A percentile compares a stretch with the other conserved stretches of the same genome.
Conservation (phyloP, 2,797 vertebrate species). For the Ctenopoma multispine region DNA sequence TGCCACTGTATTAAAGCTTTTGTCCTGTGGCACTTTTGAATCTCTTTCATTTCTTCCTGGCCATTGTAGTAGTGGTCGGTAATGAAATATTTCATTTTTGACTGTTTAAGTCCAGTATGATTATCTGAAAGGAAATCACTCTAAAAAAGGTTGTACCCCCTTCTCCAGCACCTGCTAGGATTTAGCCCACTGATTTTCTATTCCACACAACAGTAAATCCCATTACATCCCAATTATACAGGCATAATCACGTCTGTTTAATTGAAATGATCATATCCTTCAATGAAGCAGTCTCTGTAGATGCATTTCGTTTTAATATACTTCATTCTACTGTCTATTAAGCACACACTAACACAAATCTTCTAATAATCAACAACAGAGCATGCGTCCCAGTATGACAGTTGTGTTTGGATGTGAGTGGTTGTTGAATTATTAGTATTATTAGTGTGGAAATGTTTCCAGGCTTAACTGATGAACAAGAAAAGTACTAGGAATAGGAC, state of each 20-base stretch:
- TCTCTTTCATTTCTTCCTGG: neutral
- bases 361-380: slow-evolving; percentile 54
- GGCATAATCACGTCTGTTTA: slow-evolving; percentile 69
- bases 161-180: slow-evolving; percentile 52
- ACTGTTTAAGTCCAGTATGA: neutral
- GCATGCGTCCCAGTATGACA: slow-evolving; percentile 15
- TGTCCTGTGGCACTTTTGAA: neutral
- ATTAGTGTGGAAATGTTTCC: neutral
- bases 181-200: slow-evolving; percentile 60
- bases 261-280: slow-evolving; percentile 74
- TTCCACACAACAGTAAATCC: slow-evolving; percentile 67
- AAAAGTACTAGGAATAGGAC: slow-evolving; percentile 22
- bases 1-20: neutral
- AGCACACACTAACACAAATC: slow-evolving; percentile 33
- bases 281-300: slow-evolving; percentile 65
- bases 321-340: slow-evolving; percentile 62
- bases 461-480: slow-evolving; percentile 13
- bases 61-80: neutral
- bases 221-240: slow-evolving; percentile 73
- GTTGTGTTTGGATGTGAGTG: slow-evolving; percentile 34
- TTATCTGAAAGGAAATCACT: neutral
- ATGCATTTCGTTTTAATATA: slow-evolving; percentile 65
- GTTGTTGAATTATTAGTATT: slow-evolving; percentile 7
- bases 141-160: slow-evolving; percentile 38
- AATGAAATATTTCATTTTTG: neutral